Conservation (phyloP, 1,140 invertebrate species). For the Drosophila pallidifrons region DNA sequence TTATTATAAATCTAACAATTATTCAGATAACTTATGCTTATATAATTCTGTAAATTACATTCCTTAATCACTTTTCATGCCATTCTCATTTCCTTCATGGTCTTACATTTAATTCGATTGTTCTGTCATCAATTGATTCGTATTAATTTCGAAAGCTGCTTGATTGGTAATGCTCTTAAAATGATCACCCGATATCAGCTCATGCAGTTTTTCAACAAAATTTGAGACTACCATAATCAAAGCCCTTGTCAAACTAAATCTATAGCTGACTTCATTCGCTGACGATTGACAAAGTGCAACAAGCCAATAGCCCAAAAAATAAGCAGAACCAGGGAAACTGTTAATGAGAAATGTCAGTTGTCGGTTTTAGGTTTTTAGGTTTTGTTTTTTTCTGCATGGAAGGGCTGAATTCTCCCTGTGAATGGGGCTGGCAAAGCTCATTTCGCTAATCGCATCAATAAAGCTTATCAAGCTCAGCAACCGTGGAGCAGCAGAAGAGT, state of each 20-base stretch:
- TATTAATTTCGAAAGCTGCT: not conserved
- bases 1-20: too few relatives aligned
- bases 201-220: conserved; percentile 17
- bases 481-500: conserved; percentile 11
- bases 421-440: conserved; percentile 64
- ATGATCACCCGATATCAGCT: not conserved
- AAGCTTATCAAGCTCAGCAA: conserved; percentile 75
- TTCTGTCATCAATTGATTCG: not conserved
- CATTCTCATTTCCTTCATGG: not conserved
- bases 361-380: conserved; percentile 58
- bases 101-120: not conserved
- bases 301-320: conserved; percentile 61
- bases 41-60: too few relatives aligned
- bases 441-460: conserved; percentile 83
- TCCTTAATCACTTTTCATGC: too few relatives aligned
- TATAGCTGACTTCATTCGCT: conserved; percentile 61
- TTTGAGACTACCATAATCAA: conserved; percentile 13
- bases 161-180: conserved; percentile 9
- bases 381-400: not conserved
- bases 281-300: conserved; percentile 74
- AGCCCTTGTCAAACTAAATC: conserved; percentile 53
- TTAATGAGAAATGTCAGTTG: conserved; percentile 82
- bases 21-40: too few relatives aligned
- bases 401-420: conserved; percentile 19
- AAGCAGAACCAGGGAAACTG: conserved; percentile 27